Evolutionary conservation across 2,113 vertebrate genomes (phyloP).

Genomic region (Thomomys bottae): DNA sequence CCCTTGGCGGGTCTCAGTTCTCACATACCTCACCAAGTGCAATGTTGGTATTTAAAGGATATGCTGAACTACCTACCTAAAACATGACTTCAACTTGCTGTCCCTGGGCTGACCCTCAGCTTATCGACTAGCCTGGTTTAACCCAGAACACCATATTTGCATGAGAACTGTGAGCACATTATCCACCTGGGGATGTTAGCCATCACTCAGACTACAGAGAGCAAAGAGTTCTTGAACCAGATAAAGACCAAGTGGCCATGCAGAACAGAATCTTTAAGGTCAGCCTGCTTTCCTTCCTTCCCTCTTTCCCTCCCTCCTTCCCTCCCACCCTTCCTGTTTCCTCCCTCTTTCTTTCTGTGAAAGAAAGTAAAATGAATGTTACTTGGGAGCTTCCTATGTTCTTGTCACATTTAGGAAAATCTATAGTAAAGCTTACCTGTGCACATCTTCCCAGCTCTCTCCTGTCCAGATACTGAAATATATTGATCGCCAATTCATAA

Average conservation of each 20-base stretch:
- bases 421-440: slow-evolving; percentile 87
- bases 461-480: slow-evolving; percentile 92
- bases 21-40: not conserved
- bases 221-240: not conserved
- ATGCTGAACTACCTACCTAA: not conserved
- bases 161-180: not conserved
- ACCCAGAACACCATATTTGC: not conserved
- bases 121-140: slow-evolving; percentile 23
- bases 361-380: not conserved
- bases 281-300: not conserved
- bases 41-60: not conserved
- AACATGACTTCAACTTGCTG: slow-evolving; percentile 51
- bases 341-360: not conserved
- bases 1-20: not conserved
- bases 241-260: no score
- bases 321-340: no score
- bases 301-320: not conserved
- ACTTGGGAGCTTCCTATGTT: not conserved
- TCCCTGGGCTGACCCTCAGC: slow-evolving; percentile 21
- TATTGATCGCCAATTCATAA: slow-evolving; percentile 95
- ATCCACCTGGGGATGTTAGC: not conserved
- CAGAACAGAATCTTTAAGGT: not conserved
- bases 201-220: not conserved
- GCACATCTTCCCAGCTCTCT: slow-evolving; percentile 94
- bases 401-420: not conserved